These are phyloP conservation scores for Drosophila santomea DNA, from an alignment of 1,140 invertebrate species.

Conservation along the genomic window DNA sequence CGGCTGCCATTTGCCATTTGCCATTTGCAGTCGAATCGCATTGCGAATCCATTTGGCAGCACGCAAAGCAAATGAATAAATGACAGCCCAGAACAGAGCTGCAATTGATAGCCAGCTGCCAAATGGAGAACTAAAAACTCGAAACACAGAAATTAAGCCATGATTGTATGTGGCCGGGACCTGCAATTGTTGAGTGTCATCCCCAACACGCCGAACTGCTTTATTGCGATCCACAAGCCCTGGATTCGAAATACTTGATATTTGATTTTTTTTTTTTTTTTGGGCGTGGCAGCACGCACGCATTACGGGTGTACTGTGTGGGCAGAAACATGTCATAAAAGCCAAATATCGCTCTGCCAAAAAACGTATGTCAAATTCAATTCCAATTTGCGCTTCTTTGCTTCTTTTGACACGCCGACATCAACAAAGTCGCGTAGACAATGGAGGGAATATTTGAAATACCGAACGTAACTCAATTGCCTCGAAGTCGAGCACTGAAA, in stretches of 20 bases:
- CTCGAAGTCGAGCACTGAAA: constrained; percentile 24
- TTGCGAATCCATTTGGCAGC: constrained; percentile 46
- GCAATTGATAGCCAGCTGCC: constrained; percentile 56
- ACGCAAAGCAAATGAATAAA: constrained; percentile 59
- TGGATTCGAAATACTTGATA: constrained; percentile 31
- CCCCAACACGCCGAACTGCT: constrained; percentile 28
- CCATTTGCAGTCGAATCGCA: constrained; percentile 52
- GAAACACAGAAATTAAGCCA: constrained; percentile 59
- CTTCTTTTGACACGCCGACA: constrained; percentile 42
- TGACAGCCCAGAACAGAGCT: constrained; percentile 46
- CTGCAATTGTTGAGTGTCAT: constrained; percentile 38
- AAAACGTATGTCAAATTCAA: constrained; percentile 45
- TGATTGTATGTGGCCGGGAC: constrained; percentile 46
- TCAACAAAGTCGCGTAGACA: constrained; percentile 34
- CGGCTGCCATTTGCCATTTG: constrained; percentile 49
- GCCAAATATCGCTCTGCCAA: constrained; percentile 39
- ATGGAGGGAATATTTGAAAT: constrained; percentile 42
- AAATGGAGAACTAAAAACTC: constrained; percentile 57
- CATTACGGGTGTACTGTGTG: constrained; percentile 32
- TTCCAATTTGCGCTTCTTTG: constrained; percentile 42
- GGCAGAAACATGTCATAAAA: constrained; percentile 54
- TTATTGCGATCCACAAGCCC: constrained; percentile 21
- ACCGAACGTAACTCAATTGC: constrained; percentile 49
- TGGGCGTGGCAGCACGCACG: constrained; percentile 44
- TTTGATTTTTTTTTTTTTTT: constrained; percentile 11